phyloP scores from a whole-genome alignment of 2,797 vertebrate genomes.

The Chaunax sp. region DNA sequence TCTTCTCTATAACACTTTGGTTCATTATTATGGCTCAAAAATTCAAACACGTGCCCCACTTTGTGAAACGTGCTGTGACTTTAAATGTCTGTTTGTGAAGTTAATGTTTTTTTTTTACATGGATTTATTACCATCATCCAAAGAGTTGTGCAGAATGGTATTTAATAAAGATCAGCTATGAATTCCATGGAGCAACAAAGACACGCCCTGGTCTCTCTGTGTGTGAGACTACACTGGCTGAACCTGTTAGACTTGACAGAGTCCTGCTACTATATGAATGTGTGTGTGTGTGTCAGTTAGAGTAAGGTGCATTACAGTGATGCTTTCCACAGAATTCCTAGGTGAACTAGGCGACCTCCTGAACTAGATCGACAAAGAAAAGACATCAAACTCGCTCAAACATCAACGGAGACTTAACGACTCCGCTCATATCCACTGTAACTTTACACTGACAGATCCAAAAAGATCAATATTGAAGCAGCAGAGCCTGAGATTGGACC shows the following conservation, averaged over 20 bases:
- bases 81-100: no score
- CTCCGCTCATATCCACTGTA: background rate
- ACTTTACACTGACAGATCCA: background rate
- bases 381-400: background rate
- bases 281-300: slow-evolving; percentile 14
- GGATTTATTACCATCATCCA: no score
- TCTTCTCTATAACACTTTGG: no score
- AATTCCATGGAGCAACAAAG: background rate
- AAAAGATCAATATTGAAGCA: background rate
- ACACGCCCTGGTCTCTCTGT: slow-evolving; percentile 9
- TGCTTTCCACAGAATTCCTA: slow-evolving; percentile 10
- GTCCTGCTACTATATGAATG: slow-evolving; percentile 8
- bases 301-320: slow-evolving; percentile 19
- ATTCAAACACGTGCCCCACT: no score
- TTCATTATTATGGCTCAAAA: no score
- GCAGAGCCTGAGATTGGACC: no score
- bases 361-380: background rate
- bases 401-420: background rate
- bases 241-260: slow-evolving; percentile 62
- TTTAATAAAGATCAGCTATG: background rate
- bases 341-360: background rate
- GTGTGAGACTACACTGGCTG: slow-evolving; percentile 36
- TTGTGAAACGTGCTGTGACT: no score
- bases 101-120: no score
- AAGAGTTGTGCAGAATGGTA: background rate